Evolutionary conservation across 1,140 invertebrate genomes (phyloP).

Genomic region (Trichonephila clavipes): DNA sequence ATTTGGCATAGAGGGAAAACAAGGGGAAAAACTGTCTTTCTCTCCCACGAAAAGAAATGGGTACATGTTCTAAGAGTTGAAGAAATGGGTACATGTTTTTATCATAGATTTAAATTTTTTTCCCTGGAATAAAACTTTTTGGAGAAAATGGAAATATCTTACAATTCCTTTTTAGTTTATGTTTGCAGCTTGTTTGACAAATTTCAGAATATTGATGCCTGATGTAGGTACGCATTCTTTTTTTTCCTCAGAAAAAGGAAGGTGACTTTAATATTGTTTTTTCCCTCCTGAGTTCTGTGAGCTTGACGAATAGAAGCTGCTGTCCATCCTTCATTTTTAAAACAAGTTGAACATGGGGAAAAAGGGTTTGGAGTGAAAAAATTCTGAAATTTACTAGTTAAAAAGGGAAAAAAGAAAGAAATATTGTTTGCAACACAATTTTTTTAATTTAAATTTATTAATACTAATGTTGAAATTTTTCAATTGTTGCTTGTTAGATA

Average conservation of each 20-base stretch:
- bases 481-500: too few relatives aligned
- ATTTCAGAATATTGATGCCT: not conserved
- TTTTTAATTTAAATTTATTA: too few relatives aligned
- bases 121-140: not conserved
- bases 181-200: conserved; percentile 60
- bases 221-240: not conserved
- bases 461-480: too few relatives aligned
- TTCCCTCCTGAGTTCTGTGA: not conserved
- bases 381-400: too few relatives aligned
- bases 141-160: conserved; percentile 62
- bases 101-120: conserved; percentile 37
- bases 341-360: too few relatives aligned
- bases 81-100: not conserved
- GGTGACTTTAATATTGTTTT: not conserved
- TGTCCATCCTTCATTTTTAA: too few relatives aligned
- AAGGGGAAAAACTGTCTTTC: not conserved
- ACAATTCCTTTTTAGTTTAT: conserved; percentile 56
- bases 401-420: too few relatives aligned
- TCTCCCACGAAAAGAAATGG: conserved; percentile 51
- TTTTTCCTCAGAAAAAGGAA: not conserved
- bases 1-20: conserved; percentile 41
- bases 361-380: too few relatives aligned
- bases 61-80: conserved; percentile 15
- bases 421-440: too few relatives aligned
- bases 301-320: too few relatives aligned